A percentile compares a stretch with the other conserved stretches of the same genome.
Conservation (phyloP, 53 echinoderm and acorn worm species). For the Henricia sp. region DNA sequence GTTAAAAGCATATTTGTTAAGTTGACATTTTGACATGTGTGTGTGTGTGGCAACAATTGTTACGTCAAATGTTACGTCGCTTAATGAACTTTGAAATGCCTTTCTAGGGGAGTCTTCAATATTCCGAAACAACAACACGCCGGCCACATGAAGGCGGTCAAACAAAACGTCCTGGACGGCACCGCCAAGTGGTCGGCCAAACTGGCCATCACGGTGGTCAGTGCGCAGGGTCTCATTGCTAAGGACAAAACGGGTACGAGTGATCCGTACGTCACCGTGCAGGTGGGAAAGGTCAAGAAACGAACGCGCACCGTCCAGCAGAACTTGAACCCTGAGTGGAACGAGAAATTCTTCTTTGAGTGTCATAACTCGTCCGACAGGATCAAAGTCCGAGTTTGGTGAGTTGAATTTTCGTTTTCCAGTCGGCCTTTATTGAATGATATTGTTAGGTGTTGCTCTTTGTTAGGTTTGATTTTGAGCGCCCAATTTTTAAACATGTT, state of each 20-base stretch:
- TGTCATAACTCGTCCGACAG: constrained; percentile 99
- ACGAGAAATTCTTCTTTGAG: constrained; percentile 97
- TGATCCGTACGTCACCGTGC: constrained; percentile 99
- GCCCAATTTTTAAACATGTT: too few relatives aligned
- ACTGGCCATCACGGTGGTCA: constrained; percentile 98
- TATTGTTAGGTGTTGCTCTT: too few relatives aligned
- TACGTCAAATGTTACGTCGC: too few relatives aligned
- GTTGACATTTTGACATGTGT: too few relatives aligned
- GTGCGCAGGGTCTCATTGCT: constrained; percentile 98
- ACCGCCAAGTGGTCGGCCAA: constrained; percentile 99
- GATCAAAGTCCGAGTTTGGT: constrained; percentile 99
- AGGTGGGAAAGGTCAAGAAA: constrained; percentile 98
- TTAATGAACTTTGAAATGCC: too few relatives aligned
- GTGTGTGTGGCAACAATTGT: too few relatives aligned
- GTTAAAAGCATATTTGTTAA: too few relatives aligned
- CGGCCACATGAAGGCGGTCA: constrained; percentile 98
- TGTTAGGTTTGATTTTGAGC: too few relatives aligned
- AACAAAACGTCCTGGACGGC: constrained; percentile 97
- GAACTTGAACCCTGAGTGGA: constrained; percentile 99
- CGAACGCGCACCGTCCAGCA: constrained; percentile 95
- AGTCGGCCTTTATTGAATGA: too few relatives aligned
- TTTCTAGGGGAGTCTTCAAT: constrained; percentile 83
- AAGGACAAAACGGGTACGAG: constrained; percentile 99
- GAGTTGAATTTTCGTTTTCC: constrained; percentile 41
- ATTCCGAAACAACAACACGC: constrained; percentile 84